A percentile compares a stretch with the other conserved stretches of the same genome.
Conservation (phyloP, 64 coral and sea anemone genomes). For the Pachyseris speciosa region DNA sequence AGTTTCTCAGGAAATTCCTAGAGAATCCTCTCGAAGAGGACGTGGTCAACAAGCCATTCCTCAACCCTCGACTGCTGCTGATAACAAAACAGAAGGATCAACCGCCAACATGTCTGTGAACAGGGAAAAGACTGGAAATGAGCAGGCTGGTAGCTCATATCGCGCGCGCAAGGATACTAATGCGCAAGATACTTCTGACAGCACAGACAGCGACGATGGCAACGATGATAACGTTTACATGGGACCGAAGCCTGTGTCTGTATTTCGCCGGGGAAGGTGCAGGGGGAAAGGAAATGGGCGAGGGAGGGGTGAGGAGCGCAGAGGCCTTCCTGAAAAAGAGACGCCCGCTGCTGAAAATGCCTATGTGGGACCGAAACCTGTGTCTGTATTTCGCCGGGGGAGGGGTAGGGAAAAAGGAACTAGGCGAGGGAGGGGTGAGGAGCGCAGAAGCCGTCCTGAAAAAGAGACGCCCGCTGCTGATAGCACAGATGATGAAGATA, state of each 20-base stretch:
- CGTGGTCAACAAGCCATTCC: not conserved
- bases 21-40: not conserved
- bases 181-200: not conserved
- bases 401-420: not conserved
- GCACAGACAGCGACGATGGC: not conserved
- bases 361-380: constrained; percentile 21
- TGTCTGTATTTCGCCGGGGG: constrained; percentile 20
- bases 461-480: not conserved
- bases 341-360: not conserved
- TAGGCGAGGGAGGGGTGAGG: not conserved
- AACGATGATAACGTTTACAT: not conserved
- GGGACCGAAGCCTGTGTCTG: constrained; percentile 2
- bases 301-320: not conserved
- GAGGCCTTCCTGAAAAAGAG: not conserved
- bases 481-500: not conserved
- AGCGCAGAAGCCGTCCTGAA: not conserved
- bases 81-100: not conserved
- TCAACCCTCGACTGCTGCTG: not conserved
- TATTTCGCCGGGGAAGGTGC: not conserved
- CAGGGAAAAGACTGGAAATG: not conserved
- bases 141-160: not conserved
- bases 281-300: not conserved
- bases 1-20: not conserved
- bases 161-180: not conserved
- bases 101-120: not conserved